Conservation (phyloP, 2,113 vertebrate species). For the Ciconia stormi region DNA sequence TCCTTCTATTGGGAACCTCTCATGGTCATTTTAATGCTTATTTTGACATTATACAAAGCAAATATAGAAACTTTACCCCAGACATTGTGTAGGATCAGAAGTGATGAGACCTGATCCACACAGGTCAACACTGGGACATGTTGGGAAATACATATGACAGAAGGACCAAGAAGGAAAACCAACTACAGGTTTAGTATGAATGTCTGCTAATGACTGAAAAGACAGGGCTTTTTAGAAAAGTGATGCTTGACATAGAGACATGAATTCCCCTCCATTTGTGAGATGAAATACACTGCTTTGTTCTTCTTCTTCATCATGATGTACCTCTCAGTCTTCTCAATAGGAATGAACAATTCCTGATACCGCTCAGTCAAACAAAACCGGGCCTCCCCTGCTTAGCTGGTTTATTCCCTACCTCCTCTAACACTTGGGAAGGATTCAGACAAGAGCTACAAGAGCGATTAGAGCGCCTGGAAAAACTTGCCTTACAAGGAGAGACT, state of each 20-base stretch:
- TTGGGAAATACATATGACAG: neutral
- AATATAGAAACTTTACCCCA: neutral
- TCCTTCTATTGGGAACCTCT: neutral
- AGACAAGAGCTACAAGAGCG: conserved; percentile 12
- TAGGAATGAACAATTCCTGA: neutral
- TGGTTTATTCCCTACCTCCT: conserved; percentile 21
- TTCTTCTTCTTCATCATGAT: neutral
- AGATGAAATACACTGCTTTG: neutral
- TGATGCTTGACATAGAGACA: neutral
- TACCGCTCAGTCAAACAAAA: neutral
- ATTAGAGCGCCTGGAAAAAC: conserved; percentile 34
- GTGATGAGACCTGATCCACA: neutral
- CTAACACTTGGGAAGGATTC: conserved; percentile 30
- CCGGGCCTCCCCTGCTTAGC: neutral
- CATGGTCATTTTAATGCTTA: accelerated
- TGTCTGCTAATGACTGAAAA: neutral
- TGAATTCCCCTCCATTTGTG: neutral
- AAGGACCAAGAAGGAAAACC: neutral
- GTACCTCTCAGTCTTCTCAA: conserved; percentile 5
- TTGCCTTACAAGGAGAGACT: conserved; percentile 39
- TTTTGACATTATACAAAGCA: neutral
- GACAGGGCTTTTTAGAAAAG: neutral
- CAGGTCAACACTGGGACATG: neutral
- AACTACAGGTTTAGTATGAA: neutral
- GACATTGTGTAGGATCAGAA: neutral